Evolutionary conservation across 53 echinoderm and acorn worm species (phyloP).

Genomic region (Mesocentrotus franciscanus): DNA sequence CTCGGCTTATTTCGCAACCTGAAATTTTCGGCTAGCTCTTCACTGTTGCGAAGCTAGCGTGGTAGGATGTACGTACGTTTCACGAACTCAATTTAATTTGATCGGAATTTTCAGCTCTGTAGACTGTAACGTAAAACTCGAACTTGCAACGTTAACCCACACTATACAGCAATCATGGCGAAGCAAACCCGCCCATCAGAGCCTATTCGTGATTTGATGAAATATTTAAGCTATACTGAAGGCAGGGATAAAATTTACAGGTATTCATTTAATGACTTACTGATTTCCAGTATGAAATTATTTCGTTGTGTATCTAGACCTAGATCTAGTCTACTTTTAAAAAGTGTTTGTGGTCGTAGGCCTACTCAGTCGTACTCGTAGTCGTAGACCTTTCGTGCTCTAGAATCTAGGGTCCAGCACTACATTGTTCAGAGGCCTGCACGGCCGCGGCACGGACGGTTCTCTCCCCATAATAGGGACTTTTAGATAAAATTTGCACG

Average conservation of each 20-base stretch:
- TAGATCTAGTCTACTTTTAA: too few relatives aligned
- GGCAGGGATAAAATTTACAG: conserved; percentile 87
- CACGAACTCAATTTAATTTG: background rate
- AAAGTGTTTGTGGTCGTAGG: too few relatives aligned
- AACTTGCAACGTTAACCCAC: background rate
- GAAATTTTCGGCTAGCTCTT: background rate
- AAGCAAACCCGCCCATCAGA: conserved; percentile 24
- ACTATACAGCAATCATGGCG: conserved; percentile 22
- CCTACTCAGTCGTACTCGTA: too few relatives aligned
- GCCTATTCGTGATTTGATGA: conserved; percentile 72
- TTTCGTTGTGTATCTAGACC: background rate
- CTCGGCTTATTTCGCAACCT: background rate
- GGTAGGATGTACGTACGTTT: too few relatives aligned
- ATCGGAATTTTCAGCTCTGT: background rate
- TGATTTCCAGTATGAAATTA: background rate
- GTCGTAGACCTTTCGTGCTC: too few relatives aligned
- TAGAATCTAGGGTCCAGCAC: too few relatives aligned
- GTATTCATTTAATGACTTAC: conserved; percentile 39
- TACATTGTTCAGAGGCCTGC: too few relatives aligned
- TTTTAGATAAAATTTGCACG: too few relatives aligned
- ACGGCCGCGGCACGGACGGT: too few relatives aligned
- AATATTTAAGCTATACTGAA: conserved; percentile 83
- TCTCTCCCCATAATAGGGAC: too few relatives aligned
- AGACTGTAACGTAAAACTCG: too few relatives aligned
- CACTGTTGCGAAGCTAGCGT: too few relatives aligned